phyloP scores from a whole-genome alignment of 2,888 invertebrate genomes.

The Boloria selene region DNA sequence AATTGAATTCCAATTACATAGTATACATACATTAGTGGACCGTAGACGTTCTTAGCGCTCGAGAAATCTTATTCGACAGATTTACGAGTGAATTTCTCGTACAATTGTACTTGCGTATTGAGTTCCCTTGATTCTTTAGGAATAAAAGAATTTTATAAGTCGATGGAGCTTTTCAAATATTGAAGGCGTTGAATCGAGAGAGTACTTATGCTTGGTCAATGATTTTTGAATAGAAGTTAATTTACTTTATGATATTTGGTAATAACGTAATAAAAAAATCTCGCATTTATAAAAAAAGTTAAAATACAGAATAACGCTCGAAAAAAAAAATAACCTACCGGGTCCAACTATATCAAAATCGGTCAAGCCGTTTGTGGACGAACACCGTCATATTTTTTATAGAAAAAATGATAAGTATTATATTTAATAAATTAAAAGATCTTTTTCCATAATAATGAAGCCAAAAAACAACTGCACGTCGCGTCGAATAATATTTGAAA shows the following conservation, averaged over 20 bases:
- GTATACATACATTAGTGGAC: slow-evolving; percentile 8
- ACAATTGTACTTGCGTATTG: slow-evolving; percentile 11
- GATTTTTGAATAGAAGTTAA: background rate
- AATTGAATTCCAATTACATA: slow-evolving; percentile 8
- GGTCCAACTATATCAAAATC: too few relatives aligned
- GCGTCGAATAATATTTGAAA: background rate
- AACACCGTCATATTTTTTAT: too few relatives aligned
- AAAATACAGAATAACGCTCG: too few relatives aligned
- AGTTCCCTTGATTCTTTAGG: slow-evolving; percentile 9
- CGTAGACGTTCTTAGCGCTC: slow-evolving; percentile 2
- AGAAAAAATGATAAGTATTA: too few relatives aligned
- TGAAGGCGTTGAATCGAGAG: background rate
- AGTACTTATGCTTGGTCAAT: background rate
- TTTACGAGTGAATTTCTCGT: slow-evolving; percentile 21
- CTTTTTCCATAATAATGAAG: background rate
- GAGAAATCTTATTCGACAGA: slow-evolving; percentile 16
- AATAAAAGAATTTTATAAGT: slow-evolving; percentile 14
- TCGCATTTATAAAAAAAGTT: too few relatives aligned
- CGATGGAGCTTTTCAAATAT: background rate
- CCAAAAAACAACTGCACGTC: background rate
- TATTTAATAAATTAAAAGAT: too few relatives aligned
- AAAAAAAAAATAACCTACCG: too few relatives aligned
- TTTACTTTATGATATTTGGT: background rate
- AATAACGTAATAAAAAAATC: too few relatives aligned
- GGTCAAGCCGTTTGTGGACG: too few relatives aligned